Base-by-base conservation (phyloP, 2,797 vertebrate species). In the Choloepus didactylus region DNA sequence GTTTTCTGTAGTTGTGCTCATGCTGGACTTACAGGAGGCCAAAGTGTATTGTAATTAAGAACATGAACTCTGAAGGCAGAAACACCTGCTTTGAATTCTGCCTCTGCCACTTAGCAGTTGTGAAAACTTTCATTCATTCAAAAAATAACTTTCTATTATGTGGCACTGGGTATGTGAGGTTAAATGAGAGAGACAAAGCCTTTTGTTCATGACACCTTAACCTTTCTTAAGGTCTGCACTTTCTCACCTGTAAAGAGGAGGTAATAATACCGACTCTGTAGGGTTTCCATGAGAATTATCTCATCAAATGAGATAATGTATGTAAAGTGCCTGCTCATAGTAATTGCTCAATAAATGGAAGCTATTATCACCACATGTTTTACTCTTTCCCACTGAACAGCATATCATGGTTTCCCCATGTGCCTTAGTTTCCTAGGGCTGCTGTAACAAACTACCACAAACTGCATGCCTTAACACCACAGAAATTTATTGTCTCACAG, bases 31-130 rank as follows among this genome's bases (percentile, higher is more conserved):
- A n/a, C 19, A 49, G 62, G 64, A 88, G 79, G 72, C 72, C 84
- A 14, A 59, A 84, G 27, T 80, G 29, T 84, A n/a, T 11, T 35
- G 5, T 46, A 29, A 89, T 88, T 75, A 79, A 94, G 85, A 92
- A 67, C 64, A 87, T 44, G 72, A 80, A 79, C n/a, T 89, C n/a
- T 73, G 64, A 84, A 96, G 88, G 41, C 38, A 88, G 59, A 79
- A 80, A 84, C 38, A 94, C 38, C 72, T 85, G 73, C 19, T 80
- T 46, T 88, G 85, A 89, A 92, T 89, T 93, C 59, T 84, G 70
- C 81, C 67, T 80, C 87, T 90, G 69, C 46, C 62, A 56, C 54
- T 81, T 76, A 60, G 27, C 75, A n/a, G 6, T 89, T 44, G 23
- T 62, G 29, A 87, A 83, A 77, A 35, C 82, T 89, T 72, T 70